Conservation (phyloP, 2,113 vertebrate species). For the Tamias sibiricus region DNA sequence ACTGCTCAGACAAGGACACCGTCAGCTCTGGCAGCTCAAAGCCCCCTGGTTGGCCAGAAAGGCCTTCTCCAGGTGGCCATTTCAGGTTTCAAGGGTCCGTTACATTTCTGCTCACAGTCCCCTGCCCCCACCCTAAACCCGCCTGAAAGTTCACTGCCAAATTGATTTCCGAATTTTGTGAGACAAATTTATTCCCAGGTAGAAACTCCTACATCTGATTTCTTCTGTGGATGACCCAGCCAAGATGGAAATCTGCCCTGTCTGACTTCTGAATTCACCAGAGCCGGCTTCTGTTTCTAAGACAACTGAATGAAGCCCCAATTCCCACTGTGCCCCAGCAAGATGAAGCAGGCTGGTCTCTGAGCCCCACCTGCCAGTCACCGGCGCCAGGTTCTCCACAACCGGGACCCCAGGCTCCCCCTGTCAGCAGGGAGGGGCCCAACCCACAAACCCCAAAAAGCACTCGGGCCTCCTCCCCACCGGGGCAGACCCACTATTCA, state of each 20-base stretch:
- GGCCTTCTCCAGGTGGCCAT: background rate
- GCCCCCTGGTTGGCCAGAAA: background rate
- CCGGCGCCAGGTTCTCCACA: background rate
- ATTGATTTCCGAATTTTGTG: constrained; percentile 25
- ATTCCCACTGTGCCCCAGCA: background rate
- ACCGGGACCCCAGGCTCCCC: too few relatives aligned
- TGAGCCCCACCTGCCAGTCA: background rate
- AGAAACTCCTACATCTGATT: constrained; percentile 20
- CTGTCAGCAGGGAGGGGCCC: background rate
- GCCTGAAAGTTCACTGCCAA: background rate
- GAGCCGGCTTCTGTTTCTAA: constrained; percentile 8
- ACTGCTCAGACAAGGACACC: background rate
- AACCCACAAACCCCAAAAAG: background rate
- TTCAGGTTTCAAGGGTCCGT: constrained; percentile 8
- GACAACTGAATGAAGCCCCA: background rate
- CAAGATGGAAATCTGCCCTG: background rate
- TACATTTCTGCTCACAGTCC: background rate
- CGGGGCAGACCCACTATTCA: background rate
- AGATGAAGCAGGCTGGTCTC: background rate
- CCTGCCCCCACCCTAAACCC: background rate
- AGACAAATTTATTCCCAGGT: constrained; percentile 37
- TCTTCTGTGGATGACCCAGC: background rate
- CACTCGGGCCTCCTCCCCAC: background rate
- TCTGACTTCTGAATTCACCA: background rate
- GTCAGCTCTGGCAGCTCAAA: background rate